phyloP scores from a whole-genome alignment of 2,888 invertebrate genomes.

The Xestia xanthographa region DNA sequence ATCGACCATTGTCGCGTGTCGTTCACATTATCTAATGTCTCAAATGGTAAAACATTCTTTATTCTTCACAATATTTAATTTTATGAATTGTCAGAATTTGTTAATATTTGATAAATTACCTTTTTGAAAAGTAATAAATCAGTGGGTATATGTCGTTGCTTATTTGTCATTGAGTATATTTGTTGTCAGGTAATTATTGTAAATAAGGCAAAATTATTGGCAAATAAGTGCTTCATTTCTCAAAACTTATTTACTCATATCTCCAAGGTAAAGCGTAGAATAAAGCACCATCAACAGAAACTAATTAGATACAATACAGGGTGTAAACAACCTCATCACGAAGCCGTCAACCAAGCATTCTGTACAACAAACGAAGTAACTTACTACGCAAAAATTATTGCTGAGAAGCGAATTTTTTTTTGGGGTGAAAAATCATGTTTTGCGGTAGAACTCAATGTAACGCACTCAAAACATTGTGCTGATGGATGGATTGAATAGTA shows the following conservation, averaged over 20 bases:
- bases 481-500: too few species aligned
- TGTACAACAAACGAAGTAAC: too few species aligned
- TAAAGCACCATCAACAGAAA: slow-evolving; percentile 2
- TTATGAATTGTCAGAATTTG: slow-evolving; percentile 24
- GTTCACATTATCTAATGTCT: slow-evolving; percentile 65
- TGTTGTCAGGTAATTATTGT: slow-evolving; percentile 39
- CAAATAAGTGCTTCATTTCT: slow-evolving; percentile 20
- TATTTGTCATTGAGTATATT: slow-evolving; percentile 27
- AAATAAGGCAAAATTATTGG: slow-evolving; percentile 8
- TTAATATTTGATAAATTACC: slow-evolving; percentile 30
- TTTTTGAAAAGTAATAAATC: slow-evolving; percentile 45
- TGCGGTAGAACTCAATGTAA: too few species aligned
- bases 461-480: too few species aligned
- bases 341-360: too few species aligned
- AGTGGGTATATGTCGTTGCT: slow-evolving; percentile 13
- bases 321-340: too few species aligned
- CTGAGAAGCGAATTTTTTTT: too few species aligned
- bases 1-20: slow-evolving; percentile 74
- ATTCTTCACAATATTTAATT: slow-evolving; percentile 43
- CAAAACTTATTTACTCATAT: not conserved
- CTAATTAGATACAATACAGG: slow-evolving; percentile 38
- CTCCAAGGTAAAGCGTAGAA: not conserved
- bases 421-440: too few species aligned
- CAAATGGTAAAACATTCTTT: slow-evolving; percentile 38
- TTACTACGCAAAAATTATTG: too few species aligned